Percentiles rank a stretch among this genome's conserved stretches.
phyloP scores from a whole-genome alignment of 2,113 vertebrate species.

The Chamaetylas fuelleborni region DNA sequence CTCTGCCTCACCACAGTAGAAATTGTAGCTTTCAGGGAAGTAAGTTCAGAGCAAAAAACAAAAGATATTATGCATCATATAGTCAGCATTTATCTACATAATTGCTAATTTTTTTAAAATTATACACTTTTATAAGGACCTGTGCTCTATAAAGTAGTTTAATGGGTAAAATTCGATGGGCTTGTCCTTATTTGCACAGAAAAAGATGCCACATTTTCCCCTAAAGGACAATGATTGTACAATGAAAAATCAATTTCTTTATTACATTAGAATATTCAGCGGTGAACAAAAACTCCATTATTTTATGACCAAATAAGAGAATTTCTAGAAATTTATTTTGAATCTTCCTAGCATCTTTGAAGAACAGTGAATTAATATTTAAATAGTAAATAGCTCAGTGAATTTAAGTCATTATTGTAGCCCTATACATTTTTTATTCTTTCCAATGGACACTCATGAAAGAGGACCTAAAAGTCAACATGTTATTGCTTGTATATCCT shows the following conservation, averaged over 20 bases:
- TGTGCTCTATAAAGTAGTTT: neutral
- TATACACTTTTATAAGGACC: neutral
- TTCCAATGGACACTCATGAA: neutral
- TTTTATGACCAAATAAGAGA: neutral
- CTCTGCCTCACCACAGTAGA: neutral
- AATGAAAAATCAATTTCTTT: neutral
- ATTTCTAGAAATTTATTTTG: neutral
- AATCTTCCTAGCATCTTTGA: neutral
- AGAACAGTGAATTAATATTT: neutral
- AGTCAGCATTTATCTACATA: neutral
- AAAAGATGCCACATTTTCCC: neutral
- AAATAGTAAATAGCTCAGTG: neutral
- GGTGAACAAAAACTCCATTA: rapidly evolving
- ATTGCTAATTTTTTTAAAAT: neutral
- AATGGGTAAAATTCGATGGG: neutral
- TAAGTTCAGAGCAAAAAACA: neutral
- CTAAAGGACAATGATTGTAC: neutral
- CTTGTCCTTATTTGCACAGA: neutral
- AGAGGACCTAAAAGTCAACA: neutral
- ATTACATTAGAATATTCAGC: neutral
- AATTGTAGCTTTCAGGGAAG: neutral
- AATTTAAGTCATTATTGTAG: neutral
- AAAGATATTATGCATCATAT: neutral
- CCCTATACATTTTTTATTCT: neutral
- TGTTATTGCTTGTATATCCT: neutral